Conservation (phyloP, 2,888 invertebrate genomes). For the Latheticus oryzae region DNA sequence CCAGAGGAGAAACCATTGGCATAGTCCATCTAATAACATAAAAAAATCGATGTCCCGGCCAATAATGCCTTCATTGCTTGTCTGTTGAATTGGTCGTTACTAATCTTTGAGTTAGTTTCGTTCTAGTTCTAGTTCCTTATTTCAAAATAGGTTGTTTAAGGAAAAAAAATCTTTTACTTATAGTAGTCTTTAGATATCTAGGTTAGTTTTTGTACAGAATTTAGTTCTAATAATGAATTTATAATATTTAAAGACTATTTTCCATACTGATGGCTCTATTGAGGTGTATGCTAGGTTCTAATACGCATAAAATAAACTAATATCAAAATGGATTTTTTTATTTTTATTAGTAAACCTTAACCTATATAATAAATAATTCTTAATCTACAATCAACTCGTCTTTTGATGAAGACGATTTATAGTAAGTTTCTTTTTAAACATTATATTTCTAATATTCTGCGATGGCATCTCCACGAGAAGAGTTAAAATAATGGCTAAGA, state of each 20-base stretch:
- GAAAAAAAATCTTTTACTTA: conserved; percentile 27
- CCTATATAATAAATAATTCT: conserved; percentile 18
- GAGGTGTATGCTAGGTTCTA: conserved; percentile 28
- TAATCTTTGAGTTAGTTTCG: conserved; percentile 49
- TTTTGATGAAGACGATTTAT: conserved; percentile 8
- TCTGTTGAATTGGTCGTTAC: conserved; percentile 46
- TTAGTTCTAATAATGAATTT: conserved; percentile 42
- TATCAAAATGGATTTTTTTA: conserved; percentile 11
- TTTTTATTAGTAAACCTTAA: neutral
- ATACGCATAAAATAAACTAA: conserved; percentile 18
- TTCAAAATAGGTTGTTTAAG: conserved; percentile 22
- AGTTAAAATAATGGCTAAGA: conserved; percentile 70
- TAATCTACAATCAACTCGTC: conserved; percentile 9
- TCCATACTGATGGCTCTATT: conserved; percentile 41
- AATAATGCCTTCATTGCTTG: conserved; percentile 40
- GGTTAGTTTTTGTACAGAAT: conserved; percentile 51
- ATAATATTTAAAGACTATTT: conserved; percentile 38
- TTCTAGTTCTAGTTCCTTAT: conserved; percentile 46
- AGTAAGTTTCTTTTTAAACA: conserved; percentile 57
- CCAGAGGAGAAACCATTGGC: conserved; percentile 78
- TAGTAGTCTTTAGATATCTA: conserved; percentile 23
- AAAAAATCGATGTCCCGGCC: conserved; percentile 26
- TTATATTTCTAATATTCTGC: conserved; percentile 73
- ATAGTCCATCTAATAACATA: conserved; percentile 49
- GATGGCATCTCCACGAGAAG: conserved; percentile 76